Percentiles rank a stretch among this genome's conserved stretches.
These are phyloP conservation scores for Pyrrhosoma nymphula DNA, from an alignment of 2,888 invertebrate species.

Conservation along the genomic window DNA sequence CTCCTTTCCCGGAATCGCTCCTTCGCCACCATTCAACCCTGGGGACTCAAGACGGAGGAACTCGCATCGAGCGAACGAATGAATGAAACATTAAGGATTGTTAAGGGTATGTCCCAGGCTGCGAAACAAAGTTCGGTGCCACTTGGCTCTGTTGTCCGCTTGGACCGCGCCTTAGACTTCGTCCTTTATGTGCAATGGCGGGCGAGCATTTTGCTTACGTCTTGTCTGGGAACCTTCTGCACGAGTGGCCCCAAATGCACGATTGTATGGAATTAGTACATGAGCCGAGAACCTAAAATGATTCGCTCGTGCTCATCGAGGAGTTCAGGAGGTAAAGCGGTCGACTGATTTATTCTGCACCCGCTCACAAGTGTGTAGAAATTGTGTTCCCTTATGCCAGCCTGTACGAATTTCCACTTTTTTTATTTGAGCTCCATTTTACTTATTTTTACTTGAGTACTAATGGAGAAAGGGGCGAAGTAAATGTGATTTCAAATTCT, in stretches of 20 bases:
- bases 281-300: not conserved
- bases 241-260: not conserved
- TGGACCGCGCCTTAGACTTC: not conserved
- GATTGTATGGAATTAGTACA: not conserved
- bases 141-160: not conserved
- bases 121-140: not conserved
- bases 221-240: not conserved
- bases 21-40: not conserved
- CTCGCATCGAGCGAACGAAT: not conserved
- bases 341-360: not conserved
- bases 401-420: no score
- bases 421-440: no score
- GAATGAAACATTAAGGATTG: conserved; percentile 12
- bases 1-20: not conserved
- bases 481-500: no score
- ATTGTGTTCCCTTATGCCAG: no score
- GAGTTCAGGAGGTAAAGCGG: not conserved
- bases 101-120: not conserved
- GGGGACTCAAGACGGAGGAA: not conserved
- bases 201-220: not conserved
- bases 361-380: no score
- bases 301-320: not conserved
- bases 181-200: not conserved
- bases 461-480: no score
- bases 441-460: no score